These are phyloP conservation scores for Calycopis cecrops DNA, from an alignment of 1,140 invertebrate species.

Conservation along the genomic window DNA sequence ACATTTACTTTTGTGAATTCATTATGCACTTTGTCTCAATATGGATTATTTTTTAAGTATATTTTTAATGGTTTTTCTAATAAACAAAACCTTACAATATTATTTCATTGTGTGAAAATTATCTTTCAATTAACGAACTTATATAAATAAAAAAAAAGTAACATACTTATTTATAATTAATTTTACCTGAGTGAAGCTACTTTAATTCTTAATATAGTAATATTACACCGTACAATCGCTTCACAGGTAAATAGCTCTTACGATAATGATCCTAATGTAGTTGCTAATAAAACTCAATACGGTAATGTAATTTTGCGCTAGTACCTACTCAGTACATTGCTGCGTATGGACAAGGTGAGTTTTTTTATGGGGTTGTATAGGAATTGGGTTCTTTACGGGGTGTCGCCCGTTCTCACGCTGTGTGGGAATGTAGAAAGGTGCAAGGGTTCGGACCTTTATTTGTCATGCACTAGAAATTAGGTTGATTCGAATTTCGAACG, in stretches of 20 bases:
- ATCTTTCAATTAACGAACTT: slow-evolving; percentile 11
- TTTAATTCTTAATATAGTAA: slow-evolving; percentile 21
- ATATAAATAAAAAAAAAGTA: slow-evolving; percentile 17
- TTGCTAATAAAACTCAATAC: slow-evolving; percentile 15
- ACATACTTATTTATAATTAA: slow-evolving; percentile 15
- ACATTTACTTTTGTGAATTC: too few species aligned
- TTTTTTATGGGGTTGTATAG: slow-evolving; percentile 35
- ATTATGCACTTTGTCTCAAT: too few species aligned
- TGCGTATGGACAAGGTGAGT: slow-evolving; percentile 44
- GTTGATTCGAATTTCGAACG: slow-evolving; percentile 5
- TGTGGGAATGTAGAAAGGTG: slow-evolving; percentile 69
- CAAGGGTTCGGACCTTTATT: slow-evolving; percentile 43
- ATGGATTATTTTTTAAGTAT: neutral
- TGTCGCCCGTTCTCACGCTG: slow-evolving; percentile 58
- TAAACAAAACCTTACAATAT: neutral
- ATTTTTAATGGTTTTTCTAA: slow-evolving; percentile 9
- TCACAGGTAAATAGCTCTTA: slow-evolving; percentile 1
- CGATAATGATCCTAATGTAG: slow-evolving; percentile 25
- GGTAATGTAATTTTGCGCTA: neutral
- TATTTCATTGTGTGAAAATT: neutral
- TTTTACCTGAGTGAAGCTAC: slow-evolving; percentile 52
- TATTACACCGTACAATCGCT: neutral
- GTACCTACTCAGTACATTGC: slow-evolving; percentile 20
- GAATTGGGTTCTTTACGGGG: slow-evolving; percentile 53
- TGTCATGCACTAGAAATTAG: slow-evolving; percentile 28